These are phyloP conservation scores for Cotesia chilonis DNA, from an alignment of 1,140 invertebrate species.

Conservation along the genomic window DNA sequence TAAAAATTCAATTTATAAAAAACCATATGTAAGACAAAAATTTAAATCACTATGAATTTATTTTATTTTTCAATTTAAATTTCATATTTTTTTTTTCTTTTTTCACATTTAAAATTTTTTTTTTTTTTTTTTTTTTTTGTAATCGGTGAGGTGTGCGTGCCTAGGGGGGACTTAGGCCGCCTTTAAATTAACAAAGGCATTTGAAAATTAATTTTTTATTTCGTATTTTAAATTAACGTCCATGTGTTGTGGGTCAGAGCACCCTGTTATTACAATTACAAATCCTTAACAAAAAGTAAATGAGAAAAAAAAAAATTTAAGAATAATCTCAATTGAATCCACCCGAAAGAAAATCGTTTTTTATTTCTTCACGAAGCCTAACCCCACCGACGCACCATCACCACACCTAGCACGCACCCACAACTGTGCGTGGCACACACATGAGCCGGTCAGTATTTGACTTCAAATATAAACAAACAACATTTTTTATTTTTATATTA, in stretches of 20 bases:
- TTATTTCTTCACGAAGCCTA: conserved; percentile 49
- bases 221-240: conserved; percentile 55
- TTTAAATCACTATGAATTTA: conserved; percentile 24
- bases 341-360: conserved; percentile 17
- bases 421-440: conserved; percentile 31
- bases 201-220: conserved; percentile 30
- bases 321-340: conserved; percentile 21
- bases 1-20: conserved; percentile 32
- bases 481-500: conserved; percentile 4
- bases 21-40: conserved; percentile 30
- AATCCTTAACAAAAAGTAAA: conserved; percentile 28
- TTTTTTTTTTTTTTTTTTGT: conserved; percentile 34
- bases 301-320: conserved; percentile 23
- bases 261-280: conserved; percentile 50
- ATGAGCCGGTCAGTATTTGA: conserved; percentile 26
- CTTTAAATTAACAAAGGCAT: conserved; percentile 20
- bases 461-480: conserved; percentile 14
- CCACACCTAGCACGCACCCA: conserved; percentile 46
- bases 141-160: conserved; percentile 43
- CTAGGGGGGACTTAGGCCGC: conserved; percentile 32
- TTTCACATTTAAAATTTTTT: conserved; percentile 28
- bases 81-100: conserved; percentile 16
- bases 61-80: conserved; percentile 17
- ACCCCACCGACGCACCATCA: conserved; percentile 62
- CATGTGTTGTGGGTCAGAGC: conserved; percentile 68